Base-by-base conservation (phyloP, 2,113 vertebrate genomes). In the Agapornis roseicollis region DNA sequence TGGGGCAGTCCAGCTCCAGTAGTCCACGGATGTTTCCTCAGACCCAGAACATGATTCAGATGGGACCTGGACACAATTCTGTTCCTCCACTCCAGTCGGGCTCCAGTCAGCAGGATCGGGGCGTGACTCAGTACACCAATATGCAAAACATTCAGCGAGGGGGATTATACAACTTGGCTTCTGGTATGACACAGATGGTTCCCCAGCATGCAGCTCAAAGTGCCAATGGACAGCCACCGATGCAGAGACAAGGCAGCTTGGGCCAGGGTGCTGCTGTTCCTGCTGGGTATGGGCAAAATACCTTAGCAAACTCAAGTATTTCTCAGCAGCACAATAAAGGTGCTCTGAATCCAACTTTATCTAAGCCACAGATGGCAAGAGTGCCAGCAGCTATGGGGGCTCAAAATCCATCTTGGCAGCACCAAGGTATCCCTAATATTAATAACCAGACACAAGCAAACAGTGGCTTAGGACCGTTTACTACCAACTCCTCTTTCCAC, bases 1-100 rank as follows among this genome's bases (percentile, higher is more conserved):
- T 99, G 94, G 98, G 98, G 78, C 98, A 98, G 17, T 97, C 99
- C 27, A 97, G 94, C 93, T 97, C 99, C 1, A 97, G 97, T 4
- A 97, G 98, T 41, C 99, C 99, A 56, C 98, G 99, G 24, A 98
- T 99, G 98, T 99, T 99, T 97, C 88, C 99, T 78, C 99, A 98
- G 96, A 96, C 97, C 27, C 99, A 98, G 93, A 97, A 96, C 84
- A 98, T 99, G 98, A 98, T 99, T 97, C 98, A 98, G 65, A 98
- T 99, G 97, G 98, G 96, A 60, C 96, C 98, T 69, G 98, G 98
- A 4, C 99, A 99, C 71, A 85, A 91, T 7, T 92, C 98, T 3
- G 98, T 98, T 29, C 96, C 98, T 18, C 55, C 98, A 0, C 97
- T 98, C 11, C 97, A 98, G 58, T 93, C 99, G 0, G 93, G 97